These are phyloP conservation scores for Drosophila teissieri DNA, from an alignment of 1,140 invertebrate genomes.

Conservation along the genomic window DNA sequence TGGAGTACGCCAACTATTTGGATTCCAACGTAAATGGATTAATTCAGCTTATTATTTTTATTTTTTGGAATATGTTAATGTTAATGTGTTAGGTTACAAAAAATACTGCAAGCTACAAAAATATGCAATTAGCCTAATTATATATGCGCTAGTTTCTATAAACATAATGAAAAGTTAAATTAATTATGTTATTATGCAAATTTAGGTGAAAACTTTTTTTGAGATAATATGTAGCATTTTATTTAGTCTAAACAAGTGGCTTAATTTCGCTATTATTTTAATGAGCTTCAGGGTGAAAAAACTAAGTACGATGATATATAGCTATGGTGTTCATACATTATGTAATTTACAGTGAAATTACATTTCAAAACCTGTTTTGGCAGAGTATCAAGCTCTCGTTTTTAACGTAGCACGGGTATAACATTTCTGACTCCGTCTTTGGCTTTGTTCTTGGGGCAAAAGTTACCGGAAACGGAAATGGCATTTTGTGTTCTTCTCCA, in stretches of 20 bases:
- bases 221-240: not conserved
- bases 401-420: not conserved
- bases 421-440: constrained; percentile 30
- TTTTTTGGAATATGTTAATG: not conserved
- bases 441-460: constrained; percentile 69
- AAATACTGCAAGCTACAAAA: not conserved
- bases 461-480: constrained; percentile 81
- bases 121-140: not conserved
- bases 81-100: not conserved
- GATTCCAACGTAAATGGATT: not conserved
- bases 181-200: not conserved
- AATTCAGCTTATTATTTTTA: constrained; percentile 1
- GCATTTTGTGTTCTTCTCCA: constrained; percentile 74
- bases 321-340: not conserved
- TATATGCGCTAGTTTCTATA: not conserved
- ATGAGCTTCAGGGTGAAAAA: not conserved
- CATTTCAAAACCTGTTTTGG: not conserved
- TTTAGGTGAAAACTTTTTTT: not conserved
- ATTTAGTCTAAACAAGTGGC: not conserved
- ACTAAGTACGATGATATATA: not conserved
- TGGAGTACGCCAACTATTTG: constrained; percentile 24
- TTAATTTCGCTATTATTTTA: not conserved
- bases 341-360: too few relatives aligned
- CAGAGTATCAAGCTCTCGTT: constrained; percentile 16
- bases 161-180: not conserved